Conservation (phyloP, 2,797 vertebrate species). For the Macropodus opercularis region DNA sequence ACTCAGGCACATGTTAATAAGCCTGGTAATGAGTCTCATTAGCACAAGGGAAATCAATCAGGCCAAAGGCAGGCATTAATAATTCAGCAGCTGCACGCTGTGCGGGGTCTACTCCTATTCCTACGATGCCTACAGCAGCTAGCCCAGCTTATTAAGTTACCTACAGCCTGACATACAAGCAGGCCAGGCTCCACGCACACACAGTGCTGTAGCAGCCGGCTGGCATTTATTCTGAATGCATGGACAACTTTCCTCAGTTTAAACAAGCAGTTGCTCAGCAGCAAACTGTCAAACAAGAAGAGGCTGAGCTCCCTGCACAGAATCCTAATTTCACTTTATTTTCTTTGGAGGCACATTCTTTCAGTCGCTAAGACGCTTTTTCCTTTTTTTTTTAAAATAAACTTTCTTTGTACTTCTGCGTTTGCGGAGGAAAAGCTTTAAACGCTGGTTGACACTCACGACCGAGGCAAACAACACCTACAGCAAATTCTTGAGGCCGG, state of each 20-base stretch:
- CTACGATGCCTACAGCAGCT: conserved; percentile 41
- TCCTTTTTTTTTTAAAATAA: not conserved
- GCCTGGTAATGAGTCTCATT: conserved; percentile 84
- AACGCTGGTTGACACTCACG: conserved; percentile 21
- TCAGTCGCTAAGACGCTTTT: not conserved
- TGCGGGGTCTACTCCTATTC: conserved; percentile 40
- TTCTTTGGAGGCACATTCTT: not conserved
- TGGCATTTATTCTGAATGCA: not conserved
- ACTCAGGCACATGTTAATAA: conserved; percentile 74
- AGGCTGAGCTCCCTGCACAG: not conserved
- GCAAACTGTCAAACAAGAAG: conserved; percentile 9
- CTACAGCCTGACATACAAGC: conserved; percentile 30
- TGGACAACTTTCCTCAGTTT: conserved; percentile 1
- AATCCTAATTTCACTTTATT: not conserved
- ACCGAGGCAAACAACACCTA: conserved; percentile 27
- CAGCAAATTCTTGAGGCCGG: conserved; percentile 34
- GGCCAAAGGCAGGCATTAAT: conserved; percentile 77
- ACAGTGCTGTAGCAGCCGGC: no score
- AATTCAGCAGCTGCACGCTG: conserved; percentile 73
- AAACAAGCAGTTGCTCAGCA: not conserved
- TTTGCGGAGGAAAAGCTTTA: conserved; percentile 2
- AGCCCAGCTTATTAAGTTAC: conserved; percentile 52
- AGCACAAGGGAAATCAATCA: conserved; percentile 81
- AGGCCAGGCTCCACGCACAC: no score
- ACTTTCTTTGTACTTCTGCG: conserved; percentile 8